Evolutionary conservation across 2,797 vertebrate species (phyloP), one percentile per base, ranked within the genome.

Genomic region (Chloroceryle inda): DNA sequence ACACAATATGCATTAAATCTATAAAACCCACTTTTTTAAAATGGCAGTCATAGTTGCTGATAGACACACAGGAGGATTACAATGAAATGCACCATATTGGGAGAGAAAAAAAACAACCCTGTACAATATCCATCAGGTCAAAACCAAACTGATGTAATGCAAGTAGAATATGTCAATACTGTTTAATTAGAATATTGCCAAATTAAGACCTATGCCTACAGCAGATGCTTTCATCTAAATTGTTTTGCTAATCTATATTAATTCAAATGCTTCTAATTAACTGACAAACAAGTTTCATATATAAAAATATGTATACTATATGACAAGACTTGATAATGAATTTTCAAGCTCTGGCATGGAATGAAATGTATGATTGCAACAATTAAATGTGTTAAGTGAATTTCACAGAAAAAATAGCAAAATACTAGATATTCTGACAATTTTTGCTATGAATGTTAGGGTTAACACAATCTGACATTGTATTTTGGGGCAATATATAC

Each of bases 201-300:
- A 78, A 89, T 92, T 79, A 96, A 83, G 52, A 71, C 26, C 74
- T 84, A 56, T 42, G 55, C 40, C 26, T 74, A 72, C 53, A 93
- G 80, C 52, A 76, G 47, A 76, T 85, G 58, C 76, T 87, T 66
- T 94, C 72, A 85, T 20, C 42, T 89, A 81, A 92, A 86, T 62
- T 75, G 13, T 86, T 83, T 22, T 91, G 45, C 31, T 86, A 78
- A 85, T 91, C 85, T 89, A 50, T 69, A 77, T 73, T 82, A 49
- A 92, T 94, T 74, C 16, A 85, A 88, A 85, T 56, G 74, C 56
- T 83, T 88, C 94, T 95, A 94, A 97, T 95, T 93, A 95, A 91
- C 88, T 92, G 83, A 58, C 27, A 96, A 73, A 93, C 94, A 92
- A 71, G 21, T 19, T 66, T 52, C 3, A 37, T 64, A 63, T n/a